Conservation (phyloP, 2,113 vertebrate genomes). For the Neodontobutis hainanensis region DNA sequence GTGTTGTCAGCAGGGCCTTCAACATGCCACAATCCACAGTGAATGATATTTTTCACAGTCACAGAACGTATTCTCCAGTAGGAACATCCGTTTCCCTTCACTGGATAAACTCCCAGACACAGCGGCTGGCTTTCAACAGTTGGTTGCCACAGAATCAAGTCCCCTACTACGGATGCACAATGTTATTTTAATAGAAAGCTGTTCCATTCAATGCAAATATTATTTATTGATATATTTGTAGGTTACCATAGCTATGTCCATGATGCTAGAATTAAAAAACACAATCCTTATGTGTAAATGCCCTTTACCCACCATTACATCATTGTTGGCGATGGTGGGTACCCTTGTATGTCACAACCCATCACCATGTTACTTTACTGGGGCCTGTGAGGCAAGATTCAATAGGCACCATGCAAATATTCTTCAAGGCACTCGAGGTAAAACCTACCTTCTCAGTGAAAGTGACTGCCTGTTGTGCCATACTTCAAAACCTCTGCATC, state of each 20-base stretch:
- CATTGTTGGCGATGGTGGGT: not conserved
- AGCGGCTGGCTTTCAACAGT: not conserved
- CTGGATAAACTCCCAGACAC: not conserved
- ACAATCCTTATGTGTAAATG: not conserved
- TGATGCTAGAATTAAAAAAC: not conserved
- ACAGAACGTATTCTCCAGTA: not conserved
- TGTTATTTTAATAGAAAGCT: not conserved
- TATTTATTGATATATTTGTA: not conserved
- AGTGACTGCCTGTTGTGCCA: not conserved
- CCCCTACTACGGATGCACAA: not conserved
- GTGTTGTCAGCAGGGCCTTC: no score
- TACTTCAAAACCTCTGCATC: not conserved
- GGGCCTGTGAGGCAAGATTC: not conserved
- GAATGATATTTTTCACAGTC: no score
- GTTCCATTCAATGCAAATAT: not conserved
- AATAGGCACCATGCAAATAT: no score
- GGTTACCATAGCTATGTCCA: not conserved
- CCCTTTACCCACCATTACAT: not conserved
- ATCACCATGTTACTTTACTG: not conserved
- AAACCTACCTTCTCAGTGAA: not conserved
- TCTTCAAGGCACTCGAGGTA: not conserved
- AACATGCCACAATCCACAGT: no score
- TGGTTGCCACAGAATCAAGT: not conserved
- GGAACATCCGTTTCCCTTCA: not conserved
- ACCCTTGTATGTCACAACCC: not conserved